phyloP scores from a whole-genome alignment of 2,888 invertebrate genomes.

The Scaptomyza polygonia region DNA sequence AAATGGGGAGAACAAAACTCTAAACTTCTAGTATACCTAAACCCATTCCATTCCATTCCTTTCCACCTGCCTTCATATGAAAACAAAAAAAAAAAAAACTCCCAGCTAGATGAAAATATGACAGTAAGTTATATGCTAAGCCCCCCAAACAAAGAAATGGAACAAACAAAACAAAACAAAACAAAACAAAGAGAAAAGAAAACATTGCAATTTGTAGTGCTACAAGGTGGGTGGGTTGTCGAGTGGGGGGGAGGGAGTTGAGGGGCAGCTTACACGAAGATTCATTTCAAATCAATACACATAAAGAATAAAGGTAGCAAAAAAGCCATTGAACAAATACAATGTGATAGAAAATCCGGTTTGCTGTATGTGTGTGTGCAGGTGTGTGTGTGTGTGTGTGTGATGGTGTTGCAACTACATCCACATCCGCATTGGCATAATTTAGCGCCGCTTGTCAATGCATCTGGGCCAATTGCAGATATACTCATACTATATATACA shows the following conservation, averaged over 20 bases:
- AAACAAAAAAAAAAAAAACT: too few relatives aligned
- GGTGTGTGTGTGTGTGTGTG: conserved; percentile 7
- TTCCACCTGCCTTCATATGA: too few relatives aligned
- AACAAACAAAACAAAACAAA: conserved; percentile 16
- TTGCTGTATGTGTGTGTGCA: conserved; percentile 4
- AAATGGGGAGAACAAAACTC: not conserved
- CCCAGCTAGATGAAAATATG: conserved; percentile 75
- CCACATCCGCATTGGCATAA: conserved; percentile 26
- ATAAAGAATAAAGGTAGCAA: conserved; percentile 69
- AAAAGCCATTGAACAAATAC: conserved; percentile 54
- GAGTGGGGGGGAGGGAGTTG: not conserved
- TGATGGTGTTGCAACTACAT: conserved; percentile 2
- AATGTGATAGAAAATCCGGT: conserved; percentile 20
- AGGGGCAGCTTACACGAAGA: conserved; percentile 68
- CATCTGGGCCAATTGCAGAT: conserved; percentile 54
- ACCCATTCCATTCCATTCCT: too few relatives aligned
- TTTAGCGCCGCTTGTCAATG: conserved; percentile 56
- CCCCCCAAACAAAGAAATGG: conserved; percentile 34
- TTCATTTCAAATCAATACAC: conserved; percentile 78
- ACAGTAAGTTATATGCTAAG: conserved; percentile 76
- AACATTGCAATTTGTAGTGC: conserved; percentile 61
- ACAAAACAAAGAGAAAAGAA: conserved; percentile 22
- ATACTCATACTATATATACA: not conserved
- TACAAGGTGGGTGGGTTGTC: conserved; percentile 30
- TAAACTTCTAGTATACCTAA: not conserved